These are phyloP conservation scores for Nycticryphes semicollaris DNA, from an alignment of 2,113 vertebrate species.

Conservation along the genomic window DNA sequence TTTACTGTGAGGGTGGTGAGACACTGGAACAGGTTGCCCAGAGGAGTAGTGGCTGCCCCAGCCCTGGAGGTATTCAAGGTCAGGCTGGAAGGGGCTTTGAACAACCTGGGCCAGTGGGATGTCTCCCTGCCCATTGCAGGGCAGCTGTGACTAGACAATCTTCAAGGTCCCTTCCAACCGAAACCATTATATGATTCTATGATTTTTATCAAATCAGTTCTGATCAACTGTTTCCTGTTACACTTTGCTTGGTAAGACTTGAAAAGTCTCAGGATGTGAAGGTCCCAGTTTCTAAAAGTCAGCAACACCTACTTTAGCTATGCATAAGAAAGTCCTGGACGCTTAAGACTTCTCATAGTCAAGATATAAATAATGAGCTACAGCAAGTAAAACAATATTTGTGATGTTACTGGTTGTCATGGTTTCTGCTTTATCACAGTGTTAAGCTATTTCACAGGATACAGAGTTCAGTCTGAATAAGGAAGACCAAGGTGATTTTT, in stretches of 20 bases:
- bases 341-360: background rate
- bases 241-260: background rate
- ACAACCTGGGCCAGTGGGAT: background rate
- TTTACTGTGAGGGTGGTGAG: background rate
- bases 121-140: background rate
- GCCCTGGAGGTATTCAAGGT: background rate
- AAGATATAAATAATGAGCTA: background rate
- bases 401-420: background rate
- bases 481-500: background rate
- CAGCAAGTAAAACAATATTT: background rate
- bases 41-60: background rate
- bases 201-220: background rate
- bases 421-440: background rate
- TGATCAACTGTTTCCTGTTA: rapidly evolving
- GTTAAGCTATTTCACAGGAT: rapidly evolving
- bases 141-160: background rate
- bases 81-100: background rate
- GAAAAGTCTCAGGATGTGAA: rapidly evolving
- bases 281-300: rapidly evolving
- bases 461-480: background rate
- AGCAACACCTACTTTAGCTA: rapidly evolving
- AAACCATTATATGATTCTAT: background rate
- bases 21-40: background rate
- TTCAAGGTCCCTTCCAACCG: background rate
- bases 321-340: background rate